These are phyloP conservation scores for Drosophila phalerata DNA, from an alignment of 2,888 invertebrate species.

Conservation along the genomic window DNA sequence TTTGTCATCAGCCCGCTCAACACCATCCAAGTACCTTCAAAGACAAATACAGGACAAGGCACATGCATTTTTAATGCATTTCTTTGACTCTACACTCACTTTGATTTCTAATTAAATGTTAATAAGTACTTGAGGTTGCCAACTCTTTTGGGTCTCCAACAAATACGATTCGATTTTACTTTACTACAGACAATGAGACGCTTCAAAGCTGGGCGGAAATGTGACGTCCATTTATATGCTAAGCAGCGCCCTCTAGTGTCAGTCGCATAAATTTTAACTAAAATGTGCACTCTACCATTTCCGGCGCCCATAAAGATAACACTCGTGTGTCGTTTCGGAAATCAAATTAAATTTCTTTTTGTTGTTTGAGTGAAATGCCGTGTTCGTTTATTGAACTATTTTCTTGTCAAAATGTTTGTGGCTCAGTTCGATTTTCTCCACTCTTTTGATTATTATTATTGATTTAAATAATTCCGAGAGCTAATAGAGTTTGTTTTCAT, in stretches of 20 bases:
- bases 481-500: neutral
- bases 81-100: slow-evolving; percentile 42
- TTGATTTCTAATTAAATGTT: slow-evolving; percentile 80
- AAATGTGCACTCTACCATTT: slow-evolving; percentile 75
- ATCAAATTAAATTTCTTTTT: slow-evolving; percentile 27
- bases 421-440: slow-evolving; percentile 5
- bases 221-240: slow-evolving; percentile 75
- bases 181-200: slow-evolving; percentile 47
- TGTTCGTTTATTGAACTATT: slow-evolving; percentile 22
- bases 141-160: slow-evolving; percentile 60
- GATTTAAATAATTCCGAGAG: slow-evolving; percentile 6
- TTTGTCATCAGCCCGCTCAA: slow-evolving; percentile 13
- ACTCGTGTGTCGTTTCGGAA: slow-evolving; percentile 34
- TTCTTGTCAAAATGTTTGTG: slow-evolving; percentile 41
- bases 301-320: slow-evolving; percentile 71
- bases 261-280: slow-evolving; percentile 67
- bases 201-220: slow-evolving; percentile 65
- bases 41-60: slow-evolving; percentile 50
- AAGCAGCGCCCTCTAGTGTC: slow-evolving; percentile 63
- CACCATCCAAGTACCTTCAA: slow-evolving; percentile 35
- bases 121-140: slow-evolving; percentile 47
- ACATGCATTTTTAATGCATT: slow-evolving; percentile 62
- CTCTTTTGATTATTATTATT: slow-evolving; percentile 16
- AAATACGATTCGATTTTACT: slow-evolving; percentile 18
- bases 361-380: slow-evolving; percentile 20